Percentiles rank a stretch among this genome's conserved stretches.
These are phyloP conservation scores for Semnopithecus entellus DNA, from an alignment of 2,113 vertebrate genomes.

Conservation along the genomic window DNA sequence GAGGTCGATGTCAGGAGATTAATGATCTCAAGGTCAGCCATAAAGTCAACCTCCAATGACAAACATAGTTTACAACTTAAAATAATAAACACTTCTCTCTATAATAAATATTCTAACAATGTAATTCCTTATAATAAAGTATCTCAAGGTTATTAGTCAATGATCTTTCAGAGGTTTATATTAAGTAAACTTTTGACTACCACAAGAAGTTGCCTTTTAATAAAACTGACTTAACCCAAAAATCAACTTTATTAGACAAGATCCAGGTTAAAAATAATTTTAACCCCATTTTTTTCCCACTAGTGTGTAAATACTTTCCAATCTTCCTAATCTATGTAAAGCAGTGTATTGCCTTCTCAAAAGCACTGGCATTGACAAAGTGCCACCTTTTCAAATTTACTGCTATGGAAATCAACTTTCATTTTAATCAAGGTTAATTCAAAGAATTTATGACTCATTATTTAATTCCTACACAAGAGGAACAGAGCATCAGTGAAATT, in stretches of 20 bases:
- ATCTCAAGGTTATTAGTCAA: neutral
- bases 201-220: neutral
- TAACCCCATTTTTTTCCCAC: neutral
- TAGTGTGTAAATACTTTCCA: neutral
- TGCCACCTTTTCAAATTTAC: neutral
- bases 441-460: neutral
- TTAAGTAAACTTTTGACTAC: neutral
- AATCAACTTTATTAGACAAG: neutral
- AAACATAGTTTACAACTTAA: neutral
- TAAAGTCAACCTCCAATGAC: neutral
- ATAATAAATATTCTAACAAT: neutral
- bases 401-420: neutral
- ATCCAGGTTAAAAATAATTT: neutral
- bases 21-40: neutral
- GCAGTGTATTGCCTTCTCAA: neutral
- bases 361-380: neutral
- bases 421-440: conserved; percentile 7
- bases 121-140: neutral
- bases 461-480: neutral
- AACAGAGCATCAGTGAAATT: neutral
- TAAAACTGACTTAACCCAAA: neutral
- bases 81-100: neutral
- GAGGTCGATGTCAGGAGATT: neutral
- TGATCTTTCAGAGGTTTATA: neutral
- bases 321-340: neutral